Evolutionary conservation across 37 sponge, comb jelly and placozoan genomes (phyloP).

Genomic region (Halisarca cf. caerulea): DNA sequence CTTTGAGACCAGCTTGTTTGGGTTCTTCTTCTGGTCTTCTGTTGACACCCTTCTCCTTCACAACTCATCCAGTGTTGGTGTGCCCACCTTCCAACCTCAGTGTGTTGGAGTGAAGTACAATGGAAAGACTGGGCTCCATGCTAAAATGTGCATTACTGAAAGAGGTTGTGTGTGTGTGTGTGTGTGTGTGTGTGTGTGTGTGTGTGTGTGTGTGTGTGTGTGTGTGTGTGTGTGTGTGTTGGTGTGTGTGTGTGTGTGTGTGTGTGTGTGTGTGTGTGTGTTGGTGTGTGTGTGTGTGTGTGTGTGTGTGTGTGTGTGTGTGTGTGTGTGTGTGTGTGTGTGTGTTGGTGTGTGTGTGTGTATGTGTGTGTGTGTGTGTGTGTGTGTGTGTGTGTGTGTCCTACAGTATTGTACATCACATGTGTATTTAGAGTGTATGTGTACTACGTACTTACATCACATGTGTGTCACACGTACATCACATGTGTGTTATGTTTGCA

Average conservation of each 20-base stretch:
- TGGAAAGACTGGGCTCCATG: neutral
- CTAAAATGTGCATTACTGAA: neutral
- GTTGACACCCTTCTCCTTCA: neutral
- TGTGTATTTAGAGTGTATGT: neutral
- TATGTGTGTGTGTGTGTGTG: no score
- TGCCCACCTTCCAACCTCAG: neutral
- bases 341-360: no score
- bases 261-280: no score
- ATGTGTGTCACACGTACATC: neutral
- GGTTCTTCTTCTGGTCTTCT: neutral
- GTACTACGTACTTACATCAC: neutral
- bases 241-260: no score
- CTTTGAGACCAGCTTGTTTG: neutral
- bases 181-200: neutral
- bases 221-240: neutral
- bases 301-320: no score
- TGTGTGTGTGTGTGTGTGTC: no score
- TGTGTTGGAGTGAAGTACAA: conserved; percentile 8
- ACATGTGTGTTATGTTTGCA: neutral
- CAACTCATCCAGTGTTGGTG: neutral
- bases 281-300: no score
- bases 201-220: neutral
- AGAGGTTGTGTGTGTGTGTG: neutral
- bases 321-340: no score
- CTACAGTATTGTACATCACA: no score